Base-by-base conservation (phyloP, 2,888 invertebrate species). In the Eupithecia exiguata region DNA sequence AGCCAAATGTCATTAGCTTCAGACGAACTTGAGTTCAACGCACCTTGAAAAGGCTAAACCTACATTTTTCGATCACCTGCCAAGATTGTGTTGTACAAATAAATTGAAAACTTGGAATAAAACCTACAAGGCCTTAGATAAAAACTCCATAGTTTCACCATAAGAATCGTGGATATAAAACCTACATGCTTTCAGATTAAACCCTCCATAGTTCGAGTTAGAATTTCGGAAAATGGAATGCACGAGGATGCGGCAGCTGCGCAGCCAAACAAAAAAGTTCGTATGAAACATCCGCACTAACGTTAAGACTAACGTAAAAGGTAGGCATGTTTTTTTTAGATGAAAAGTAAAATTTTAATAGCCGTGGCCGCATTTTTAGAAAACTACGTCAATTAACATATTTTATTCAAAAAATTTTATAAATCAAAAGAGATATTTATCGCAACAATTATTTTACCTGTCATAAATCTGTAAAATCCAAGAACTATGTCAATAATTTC, bases 11-110 rank as follows among this genome's bases (percentile, higher is more conserved):
- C 85, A 82, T 84, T 85, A 82, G 85, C 80, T 53, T 36, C 61
- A 71, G 58, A 36, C 81, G 84, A 80, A 79, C 82, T 77, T 78
- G 82, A 83, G 90, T 89, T 91, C 89, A 89, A 87, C 86, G 88
- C 81, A 84, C 88, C 76, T 70, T 78, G 83, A 83, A 84, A 85
- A 80, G 66, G 65, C 65, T 43, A 70, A 61, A 78, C 79, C 78
- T 80, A 83, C 79, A 74, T 43, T 43, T 38, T 35, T 12, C 30
- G 68, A 66, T 66, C 12, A 40, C 66, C 66, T 66, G 66, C 66
- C 40, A 66, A 40, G 68, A 66, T 66, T 66, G 36, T 25, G 40
- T 21, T 25, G 12, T 66, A 40, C 49, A 21, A 43, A 46, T n/a
- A 43, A 25, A 66, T 40, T 66, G 25, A 10, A 66, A 66, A 43